These are phyloP conservation scores for Grallaria varia DNA, from an alignment of 2,113 vertebrate genomes.

Conservation along the genomic window DNA sequence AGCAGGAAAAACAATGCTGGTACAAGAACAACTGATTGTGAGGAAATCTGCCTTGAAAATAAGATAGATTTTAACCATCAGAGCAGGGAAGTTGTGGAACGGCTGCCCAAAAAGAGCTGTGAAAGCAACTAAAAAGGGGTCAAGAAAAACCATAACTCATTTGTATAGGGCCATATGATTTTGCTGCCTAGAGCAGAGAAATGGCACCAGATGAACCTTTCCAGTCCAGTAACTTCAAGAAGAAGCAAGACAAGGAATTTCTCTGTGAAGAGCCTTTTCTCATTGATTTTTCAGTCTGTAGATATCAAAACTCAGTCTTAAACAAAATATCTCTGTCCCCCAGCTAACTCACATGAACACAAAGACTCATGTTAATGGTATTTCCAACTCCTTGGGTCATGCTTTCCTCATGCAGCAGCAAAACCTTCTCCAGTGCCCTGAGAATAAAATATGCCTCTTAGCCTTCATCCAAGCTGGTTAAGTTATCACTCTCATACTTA, in stretches of 20 bases:
- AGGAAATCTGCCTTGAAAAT: slow-evolving; percentile 9
- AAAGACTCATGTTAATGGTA: not conserved
- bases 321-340: not conserved
- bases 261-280: not conserved
- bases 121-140: not conserved
- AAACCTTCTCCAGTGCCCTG: not conserved
- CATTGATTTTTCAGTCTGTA: not conserved
- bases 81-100: not conserved
- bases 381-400: not conserved
- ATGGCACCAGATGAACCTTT: not conserved
- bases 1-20: not conserved
- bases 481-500: not conserved
- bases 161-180: not conserved
- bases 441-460: not conserved
- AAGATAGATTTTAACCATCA: not conserved
- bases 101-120: not conserved
- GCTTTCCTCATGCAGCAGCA: not conserved
- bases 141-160: not conserved
- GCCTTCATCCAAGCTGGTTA: not conserved
- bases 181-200: not conserved
- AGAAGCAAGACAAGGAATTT: not conserved
- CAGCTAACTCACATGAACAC: not conserved
- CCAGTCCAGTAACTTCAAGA: not conserved
- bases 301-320: not conserved
- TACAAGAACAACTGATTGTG: not conserved